A percentile compares a stretch with the other conserved stretches of the same genome.
phyloP scores from a whole-genome alignment of 2,797 vertebrate species.

The Dendrocincla tyrannina region DNA sequence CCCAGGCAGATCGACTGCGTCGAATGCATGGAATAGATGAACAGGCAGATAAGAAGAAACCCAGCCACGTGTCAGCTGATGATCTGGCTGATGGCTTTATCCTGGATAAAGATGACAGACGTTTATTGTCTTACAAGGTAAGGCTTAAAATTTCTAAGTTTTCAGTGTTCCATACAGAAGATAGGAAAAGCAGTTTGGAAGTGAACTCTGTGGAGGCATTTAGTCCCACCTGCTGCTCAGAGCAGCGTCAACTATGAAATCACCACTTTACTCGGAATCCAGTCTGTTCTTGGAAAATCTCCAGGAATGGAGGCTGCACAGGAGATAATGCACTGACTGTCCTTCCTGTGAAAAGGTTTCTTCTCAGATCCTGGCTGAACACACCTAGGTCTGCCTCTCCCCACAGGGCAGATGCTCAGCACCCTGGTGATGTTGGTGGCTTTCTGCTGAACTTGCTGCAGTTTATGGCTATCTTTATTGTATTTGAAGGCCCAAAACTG shows the following conservation, averaged over 20 bases:
- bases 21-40: conserved; percentile 89
- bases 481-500: neutral
- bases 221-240: neutral
- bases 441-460: neutral
- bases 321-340: neutral
- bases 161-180: neutral
- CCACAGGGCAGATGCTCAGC: neutral
- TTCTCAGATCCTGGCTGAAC: neutral
- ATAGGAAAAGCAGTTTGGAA: neutral
- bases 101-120: conserved; percentile 86
- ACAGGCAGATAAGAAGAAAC: conserved; percentile 43
- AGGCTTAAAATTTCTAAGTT: neutral
- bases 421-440: neutral
- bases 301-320: neutral
- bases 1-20: conserved; percentile 86
- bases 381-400: neutral
- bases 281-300: neutral
- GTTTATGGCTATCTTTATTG: neutral
- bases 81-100: conserved; percentile 92
- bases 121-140: conserved; percentile 87
- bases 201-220: neutral
- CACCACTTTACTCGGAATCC: neutral
- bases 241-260: neutral
- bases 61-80: conserved; percentile 86
- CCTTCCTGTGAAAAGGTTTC: neutral